phyloP scores from a whole-genome alignment of 2,113 vertebrate genomes.

The Hucho hucho region DNA sequence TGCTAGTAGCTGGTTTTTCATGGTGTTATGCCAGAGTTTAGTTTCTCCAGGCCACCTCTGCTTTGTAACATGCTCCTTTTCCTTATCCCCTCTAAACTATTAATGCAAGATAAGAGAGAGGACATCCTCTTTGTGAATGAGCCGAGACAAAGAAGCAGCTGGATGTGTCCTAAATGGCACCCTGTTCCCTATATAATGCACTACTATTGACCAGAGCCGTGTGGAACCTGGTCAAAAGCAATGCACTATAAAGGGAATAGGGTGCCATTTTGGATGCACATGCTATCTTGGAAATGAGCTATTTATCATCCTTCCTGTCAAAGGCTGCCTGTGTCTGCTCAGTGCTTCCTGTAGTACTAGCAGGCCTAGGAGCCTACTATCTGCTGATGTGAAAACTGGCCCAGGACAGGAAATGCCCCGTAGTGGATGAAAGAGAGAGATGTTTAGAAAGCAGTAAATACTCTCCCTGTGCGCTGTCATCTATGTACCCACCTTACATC shows the following conservation, averaged over 20 bases:
- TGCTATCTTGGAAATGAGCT: conserved; percentile 3
- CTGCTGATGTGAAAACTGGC: conserved; percentile 23
- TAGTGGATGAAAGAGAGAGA: neutral
- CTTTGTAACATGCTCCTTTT: neutral
- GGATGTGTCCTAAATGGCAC: neutral
- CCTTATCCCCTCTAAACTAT: conserved; percentile 9
- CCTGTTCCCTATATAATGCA: neutral
- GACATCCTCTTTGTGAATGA: conserved; percentile 11
- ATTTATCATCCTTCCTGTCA: neutral
- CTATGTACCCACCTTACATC: neutral
- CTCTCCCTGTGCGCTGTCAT: neutral
- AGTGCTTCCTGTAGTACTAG: neutral
- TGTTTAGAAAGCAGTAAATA: no score
- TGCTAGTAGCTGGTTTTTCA: neutral
- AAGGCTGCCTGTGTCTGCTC: conserved; percentile 7
- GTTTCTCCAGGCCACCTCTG: neutral
- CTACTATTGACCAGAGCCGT: no score
- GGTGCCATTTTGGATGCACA: conserved; percentile 4
- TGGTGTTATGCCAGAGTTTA: neutral
- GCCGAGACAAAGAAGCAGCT: neutral
- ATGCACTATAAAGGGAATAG: no score
- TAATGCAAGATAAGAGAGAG: conserved; percentile 26
- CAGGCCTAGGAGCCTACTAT: conserved; percentile 10
- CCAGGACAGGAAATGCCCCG: conserved; percentile 9
- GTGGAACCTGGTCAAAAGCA: no score